Evolutionary conservation across 2,797 vertebrate genomes (phyloP).

Genomic region (Alosa sapidissima): DNA sequence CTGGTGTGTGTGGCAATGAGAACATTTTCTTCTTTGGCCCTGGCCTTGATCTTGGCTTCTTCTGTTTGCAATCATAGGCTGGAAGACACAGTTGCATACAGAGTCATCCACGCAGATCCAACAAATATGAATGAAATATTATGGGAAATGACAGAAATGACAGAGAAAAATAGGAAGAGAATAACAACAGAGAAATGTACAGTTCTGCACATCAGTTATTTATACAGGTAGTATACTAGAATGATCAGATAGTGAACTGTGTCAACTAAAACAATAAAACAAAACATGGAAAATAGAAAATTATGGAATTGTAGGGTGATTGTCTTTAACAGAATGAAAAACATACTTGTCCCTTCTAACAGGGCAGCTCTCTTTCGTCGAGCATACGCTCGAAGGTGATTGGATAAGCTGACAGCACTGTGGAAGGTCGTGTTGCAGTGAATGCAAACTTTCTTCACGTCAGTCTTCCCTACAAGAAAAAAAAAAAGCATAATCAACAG

Average conservation of each 20-base stretch:
- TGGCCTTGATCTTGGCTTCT: constrained; percentile 87
- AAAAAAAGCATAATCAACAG: too few species aligned
- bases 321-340: neutral
- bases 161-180: neutral
- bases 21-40: constrained; percentile 88
- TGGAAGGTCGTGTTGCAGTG: constrained; percentile 85
- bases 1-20: constrained; percentile 81
- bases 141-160: neutral
- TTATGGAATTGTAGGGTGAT: neutral
- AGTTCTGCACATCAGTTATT: neutral
- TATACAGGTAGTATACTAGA: neutral
- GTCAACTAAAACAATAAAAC: neutral
- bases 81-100: constrained; percentile 30
- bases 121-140: neutral
- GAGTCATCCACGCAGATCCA: neutral
- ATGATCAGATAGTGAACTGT: neutral
- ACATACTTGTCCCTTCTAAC: constrained; percentile 85
- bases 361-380: constrained; percentile 85
- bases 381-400: constrained; percentile 82
- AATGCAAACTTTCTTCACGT: constrained; percentile 70
- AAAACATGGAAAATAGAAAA: neutral
- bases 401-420: constrained; percentile 84
- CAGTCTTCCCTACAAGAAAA: constrained; percentile 57
- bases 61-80: constrained; percentile 91
- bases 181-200: neutral